Conservation (phyloP, 2,888 invertebrate species). For the Drosophila antonietae region DNA sequence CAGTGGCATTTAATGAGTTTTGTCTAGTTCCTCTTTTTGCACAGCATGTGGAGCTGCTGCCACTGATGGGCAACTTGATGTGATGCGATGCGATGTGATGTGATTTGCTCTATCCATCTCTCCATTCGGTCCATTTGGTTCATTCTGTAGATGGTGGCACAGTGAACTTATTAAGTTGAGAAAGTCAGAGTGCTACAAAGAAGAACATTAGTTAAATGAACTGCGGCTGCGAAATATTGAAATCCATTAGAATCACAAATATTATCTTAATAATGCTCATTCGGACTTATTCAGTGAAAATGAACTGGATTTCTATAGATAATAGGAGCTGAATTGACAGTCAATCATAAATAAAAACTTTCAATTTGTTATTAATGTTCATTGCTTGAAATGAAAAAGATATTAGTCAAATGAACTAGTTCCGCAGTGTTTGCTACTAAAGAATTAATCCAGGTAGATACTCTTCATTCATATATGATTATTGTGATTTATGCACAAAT, state of each 20-base stretch:
- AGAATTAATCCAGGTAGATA: no score
- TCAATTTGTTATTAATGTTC: neutral
- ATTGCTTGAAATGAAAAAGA: neutral
- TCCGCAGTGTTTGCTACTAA: neutral
- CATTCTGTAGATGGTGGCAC: conserved; percentile 13
- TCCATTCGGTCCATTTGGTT: neutral
- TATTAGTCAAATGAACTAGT: neutral
- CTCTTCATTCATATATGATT: neutral
- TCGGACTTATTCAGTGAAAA: neutral
- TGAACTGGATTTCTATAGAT: neutral
- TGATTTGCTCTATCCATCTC: conserved; percentile 2
- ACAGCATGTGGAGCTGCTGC: conserved; percentile 30
- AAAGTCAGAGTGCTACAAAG: neutral
- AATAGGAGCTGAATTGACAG: neutral
- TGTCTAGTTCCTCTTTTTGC: conserved; percentile 27
- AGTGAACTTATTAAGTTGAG: conserved; percentile 15
- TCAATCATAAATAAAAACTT: neutral
- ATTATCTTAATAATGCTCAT: neutral
- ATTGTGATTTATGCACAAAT: neutral
- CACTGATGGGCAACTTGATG: conserved; percentile 29
- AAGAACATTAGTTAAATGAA: conserved; percentile 3
- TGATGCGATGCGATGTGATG: conserved; percentile 24
- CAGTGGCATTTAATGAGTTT: conserved; percentile 46
- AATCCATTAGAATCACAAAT: neutral
- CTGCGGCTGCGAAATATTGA: neutral